Base-by-base conservation (phyloP, 2,888 invertebrate species). In the Drosophila differens region DNA sequence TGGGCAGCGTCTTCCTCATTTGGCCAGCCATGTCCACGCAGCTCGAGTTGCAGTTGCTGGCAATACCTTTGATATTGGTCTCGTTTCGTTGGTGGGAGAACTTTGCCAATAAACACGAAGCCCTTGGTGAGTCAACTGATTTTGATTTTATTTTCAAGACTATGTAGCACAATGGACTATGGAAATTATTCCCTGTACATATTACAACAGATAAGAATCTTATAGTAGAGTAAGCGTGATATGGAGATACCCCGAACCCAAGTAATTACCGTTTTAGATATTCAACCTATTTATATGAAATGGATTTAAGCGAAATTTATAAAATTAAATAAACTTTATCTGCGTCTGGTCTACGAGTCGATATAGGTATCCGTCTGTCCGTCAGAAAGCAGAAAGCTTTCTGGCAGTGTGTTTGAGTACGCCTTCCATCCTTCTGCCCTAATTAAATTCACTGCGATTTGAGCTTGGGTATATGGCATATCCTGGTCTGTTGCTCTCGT, bases 71-170 rank as follows among this genome's bases (percentile, higher is more conserved):
- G 60, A 82, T 96, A 37, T 93, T 97, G 33, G 95, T 96, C 64
- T 97, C 97, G 0, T 94, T 95, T 54, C 96, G 96, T 30, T 98
- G 97, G 97, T 97, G 97, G 97, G 96, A 96, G 91, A 97, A 97
- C 92, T 97, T 95, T 91, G 94, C 96, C 7, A 94, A 95, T 30
- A 90, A 88, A 12, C 84, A 91, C 70, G 79, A 88, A 37, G 85
- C 81, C 32, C 79, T 91, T 54, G 91, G 93, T 92, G 77, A 92
- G 75, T 74, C 10, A 54, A 35, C 54, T 39, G 25, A 41, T 4
- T 68, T 39, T 7, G 54, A 47, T 6, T 52, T 33, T 41, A 2
- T 7, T 19, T 9, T 6, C 7, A n/a, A 16, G 25, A 25, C 12
- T 7, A 9, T 3, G n/a, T 25, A 16, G 14, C 14, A 41, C 55